Evolutionary conservation across 2,888 invertebrate species (phyloP), one percentile per base, ranked within the genome.

Genomic region (Eurytoma californica): DNA sequence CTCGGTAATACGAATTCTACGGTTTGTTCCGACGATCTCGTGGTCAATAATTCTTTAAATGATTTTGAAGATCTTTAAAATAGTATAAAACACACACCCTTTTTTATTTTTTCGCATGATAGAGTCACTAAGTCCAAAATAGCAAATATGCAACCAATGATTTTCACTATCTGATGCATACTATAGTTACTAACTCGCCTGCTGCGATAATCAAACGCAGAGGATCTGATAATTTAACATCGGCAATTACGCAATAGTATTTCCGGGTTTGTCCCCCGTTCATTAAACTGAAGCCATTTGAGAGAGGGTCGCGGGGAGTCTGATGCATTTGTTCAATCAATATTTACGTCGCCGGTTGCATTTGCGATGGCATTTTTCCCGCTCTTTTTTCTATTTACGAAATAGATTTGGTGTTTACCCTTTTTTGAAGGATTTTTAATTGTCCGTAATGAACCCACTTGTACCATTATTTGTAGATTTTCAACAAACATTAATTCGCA

Each of bases 201-300:
- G 51, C 28, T 49, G 28, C 49, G 13, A 28, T 61, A 39, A 74
- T 74, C 60, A 60, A 75, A 75, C 67, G 51, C 13, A 18, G 28
- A 68, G 60, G 39, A 39, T 53, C 74, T 74, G 51, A 75, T 75
- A 60, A 60, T 68, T 75, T 75, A 75, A 60, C 74, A 53, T 75
- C 51, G 57, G 51, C 51, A 67, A 75, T 75, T 75, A 75, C 60
- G 30, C 51, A 75, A 68, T 60, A 53, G 30, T 16, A 49, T 68
- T 75, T 60, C 53, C 58, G 47, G 12, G 28, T 5, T 39, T 39
- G 3, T 39, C 5, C 14, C 20, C 7, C 69, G n/a, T 58, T 58
- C 39, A 69, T 69, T 58, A 28, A 69, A 69, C 63, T 18, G 39
- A 18, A 61, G 39, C 3, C n/a, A 24, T 2, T n/a, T 20, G 12